Conservation (phyloP, 2,888 invertebrate species). For the Philopedon plagiatum region DNA sequence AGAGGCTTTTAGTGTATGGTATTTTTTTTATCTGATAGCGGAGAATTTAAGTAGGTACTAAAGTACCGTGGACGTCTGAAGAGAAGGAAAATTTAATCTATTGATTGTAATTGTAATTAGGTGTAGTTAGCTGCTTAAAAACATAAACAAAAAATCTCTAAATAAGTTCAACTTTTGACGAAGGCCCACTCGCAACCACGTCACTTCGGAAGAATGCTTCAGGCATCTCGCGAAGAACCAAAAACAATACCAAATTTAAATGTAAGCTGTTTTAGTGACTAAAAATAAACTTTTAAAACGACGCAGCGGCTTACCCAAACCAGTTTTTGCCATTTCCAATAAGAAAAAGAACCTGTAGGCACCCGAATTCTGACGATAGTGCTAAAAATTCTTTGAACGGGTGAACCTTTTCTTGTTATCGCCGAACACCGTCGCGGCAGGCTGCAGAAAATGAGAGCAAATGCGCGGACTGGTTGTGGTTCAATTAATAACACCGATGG, state of each 20-base stretch:
- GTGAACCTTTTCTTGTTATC: constrained; percentile 18
- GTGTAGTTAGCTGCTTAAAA: no score
- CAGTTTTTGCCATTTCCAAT: not conserved
- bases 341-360: not conserved
- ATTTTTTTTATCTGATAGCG: no score
- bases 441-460: not conserved
- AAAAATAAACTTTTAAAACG: constrained; percentile 11
- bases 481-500: not conserved
- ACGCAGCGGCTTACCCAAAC: constrained; percentile 8
- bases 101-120: no score
- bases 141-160: no score
- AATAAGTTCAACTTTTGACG: not conserved
- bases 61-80: no score
- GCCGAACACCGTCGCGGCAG: not conserved
- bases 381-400: constrained; percentile 25
- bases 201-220: constrained; percentile 15
- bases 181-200: constrained; percentile 4
- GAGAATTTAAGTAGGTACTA: no score
- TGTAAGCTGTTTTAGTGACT: constrained; percentile 10
- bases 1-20: no score
- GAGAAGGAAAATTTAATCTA: no score
- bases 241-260: constrained; percentile 24
- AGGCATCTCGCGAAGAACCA: not conserved
- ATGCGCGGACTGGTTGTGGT: not conserved
- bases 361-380: constrained; percentile 25